Evolutionary conservation across 2,113 vertebrate genomes (phyloP).

Genomic region (Shinisaurus crocodilurus): DNA sequence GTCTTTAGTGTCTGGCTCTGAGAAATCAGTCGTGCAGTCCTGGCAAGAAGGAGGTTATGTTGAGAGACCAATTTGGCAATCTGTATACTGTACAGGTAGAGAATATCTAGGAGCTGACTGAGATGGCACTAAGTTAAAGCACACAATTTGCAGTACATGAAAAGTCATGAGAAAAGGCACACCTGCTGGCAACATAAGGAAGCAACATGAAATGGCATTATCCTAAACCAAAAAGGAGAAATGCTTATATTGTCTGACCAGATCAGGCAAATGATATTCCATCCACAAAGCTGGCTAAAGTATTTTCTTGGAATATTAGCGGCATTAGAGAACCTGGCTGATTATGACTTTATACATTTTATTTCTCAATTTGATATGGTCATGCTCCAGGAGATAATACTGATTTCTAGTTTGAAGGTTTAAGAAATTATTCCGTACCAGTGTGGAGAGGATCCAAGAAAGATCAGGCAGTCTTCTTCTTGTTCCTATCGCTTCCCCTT

Average conservation of each 20-base stretch:
- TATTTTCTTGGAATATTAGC: background rate
- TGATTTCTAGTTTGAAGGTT: background rate
- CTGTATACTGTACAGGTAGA: background rate
- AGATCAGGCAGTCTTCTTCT: background rate
- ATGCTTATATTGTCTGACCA: background rate
- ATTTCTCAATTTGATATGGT: background rate
- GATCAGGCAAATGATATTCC: background rate
- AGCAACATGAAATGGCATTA: background rate
- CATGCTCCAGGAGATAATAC: background rate
- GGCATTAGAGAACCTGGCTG: background rate
- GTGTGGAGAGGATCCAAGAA: background rate
- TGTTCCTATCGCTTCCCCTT: background rate
- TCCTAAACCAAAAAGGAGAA: background rate
- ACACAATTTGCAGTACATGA: background rate
- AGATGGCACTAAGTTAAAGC: background rate
- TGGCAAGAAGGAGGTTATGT: background rate
- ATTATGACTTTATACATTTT: background rate
- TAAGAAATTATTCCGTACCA: background rate
- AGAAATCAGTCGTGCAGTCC: background rate
- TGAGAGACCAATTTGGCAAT: background rate
- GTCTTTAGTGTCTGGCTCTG: background rate
- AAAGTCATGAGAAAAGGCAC: background rate
- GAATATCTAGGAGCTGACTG: background rate
- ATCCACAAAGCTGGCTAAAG: background rate
- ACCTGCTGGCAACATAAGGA: background rate